phyloP scores from a whole-genome alignment of 2,888 invertebrate genomes.

The Oscheius sp. region DNA sequence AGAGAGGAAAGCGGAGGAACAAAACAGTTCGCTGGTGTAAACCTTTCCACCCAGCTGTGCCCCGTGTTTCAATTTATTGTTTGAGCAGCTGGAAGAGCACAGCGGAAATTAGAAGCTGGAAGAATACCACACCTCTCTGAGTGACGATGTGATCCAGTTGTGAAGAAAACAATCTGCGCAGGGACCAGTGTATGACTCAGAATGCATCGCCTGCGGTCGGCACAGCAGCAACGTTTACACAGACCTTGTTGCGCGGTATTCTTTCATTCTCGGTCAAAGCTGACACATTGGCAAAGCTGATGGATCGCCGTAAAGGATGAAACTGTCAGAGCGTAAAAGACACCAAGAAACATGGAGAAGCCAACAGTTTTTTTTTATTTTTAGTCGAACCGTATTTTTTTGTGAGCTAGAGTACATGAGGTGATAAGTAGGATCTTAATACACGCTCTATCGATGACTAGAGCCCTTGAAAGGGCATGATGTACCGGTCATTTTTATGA shows the following conservation, averaged over 20 bases:
- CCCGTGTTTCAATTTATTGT: conserved; percentile 9
- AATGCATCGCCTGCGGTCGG: conserved; percentile 3
- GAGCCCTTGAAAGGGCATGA: conserved; percentile 16
- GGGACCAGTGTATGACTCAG: conserved; percentile 26
- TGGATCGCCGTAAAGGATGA: background rate
- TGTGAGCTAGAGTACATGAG: conserved; percentile 10
- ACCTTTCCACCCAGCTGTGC: too few species aligned
- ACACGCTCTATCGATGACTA: conserved; percentile 16
- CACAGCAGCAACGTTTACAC: conserved; percentile 22
- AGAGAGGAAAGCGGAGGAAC: background rate
- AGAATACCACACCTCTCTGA: background rate
- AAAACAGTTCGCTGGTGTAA: background rate
- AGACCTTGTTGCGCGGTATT: background rate
- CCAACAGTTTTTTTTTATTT: background rate
- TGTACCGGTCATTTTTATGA: conserved; percentile 23
- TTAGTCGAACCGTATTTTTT: conserved; percentile 9
- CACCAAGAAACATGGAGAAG: background rate
- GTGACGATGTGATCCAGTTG: conserved; percentile 19
- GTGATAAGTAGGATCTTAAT: background rate
- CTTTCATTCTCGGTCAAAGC: background rate
- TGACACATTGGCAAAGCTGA: background rate
- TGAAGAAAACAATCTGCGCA: conserved; percentile 23
- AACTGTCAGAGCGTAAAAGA: background rate
- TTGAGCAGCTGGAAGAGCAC: background rate
- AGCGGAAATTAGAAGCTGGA: background rate